A percentile compares a stretch with the other conserved stretches of the same genome.
phyloP scores from a whole-genome alignment of 1,140 invertebrate genomes.

The Asbolus verrucosus region DNA sequence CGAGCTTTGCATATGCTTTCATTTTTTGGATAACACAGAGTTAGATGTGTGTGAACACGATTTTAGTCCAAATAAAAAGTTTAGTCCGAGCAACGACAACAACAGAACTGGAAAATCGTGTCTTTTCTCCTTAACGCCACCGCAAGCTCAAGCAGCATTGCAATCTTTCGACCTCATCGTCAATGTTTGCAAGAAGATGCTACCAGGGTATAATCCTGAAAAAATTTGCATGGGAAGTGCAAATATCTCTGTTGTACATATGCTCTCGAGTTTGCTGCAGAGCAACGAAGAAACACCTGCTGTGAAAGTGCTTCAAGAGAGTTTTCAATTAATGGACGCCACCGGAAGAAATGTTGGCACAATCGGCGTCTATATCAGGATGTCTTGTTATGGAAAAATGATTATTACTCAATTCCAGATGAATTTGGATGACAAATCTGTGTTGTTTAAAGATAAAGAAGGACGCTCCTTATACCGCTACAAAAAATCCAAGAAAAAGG shows the following conservation, averaged over 20 bases:
- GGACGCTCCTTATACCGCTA: conserved; percentile 62
- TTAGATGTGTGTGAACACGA: conserved; percentile 70
- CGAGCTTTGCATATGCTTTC: conserved; percentile 65
- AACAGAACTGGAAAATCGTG: conserved; percentile 70
- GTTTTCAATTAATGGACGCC: conserved; percentile 68
- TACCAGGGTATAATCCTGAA: conserved; percentile 57
- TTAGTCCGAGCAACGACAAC: conserved; percentile 62
- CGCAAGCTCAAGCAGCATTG: conserved; percentile 55
- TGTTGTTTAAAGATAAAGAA: conserved; percentile 63
- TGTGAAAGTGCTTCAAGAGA: conserved; percentile 70
- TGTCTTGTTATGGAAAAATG: conserved; percentile 74
- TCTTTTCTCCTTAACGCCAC: conserved; percentile 66
- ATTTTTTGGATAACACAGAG: conserved; percentile 67
- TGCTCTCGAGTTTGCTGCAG: conserved; percentile 60
- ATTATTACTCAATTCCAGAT: conserved; percentile 75
- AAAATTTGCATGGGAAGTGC: conserved; percentile 59
- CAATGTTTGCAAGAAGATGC: conserved; percentile 63
- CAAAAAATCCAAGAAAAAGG: conserved; percentile 56
- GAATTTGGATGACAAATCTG: conserved; percentile 63
- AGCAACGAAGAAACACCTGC: conserved; percentile 47
- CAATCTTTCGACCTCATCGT: conserved; percentile 65
- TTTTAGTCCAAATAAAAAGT: conserved; percentile 60
- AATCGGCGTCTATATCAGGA: conserved; percentile 69
- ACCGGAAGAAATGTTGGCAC: conserved; percentile 67
- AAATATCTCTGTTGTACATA: conserved; percentile 57